phyloP scores from a whole-genome alignment of 2,797 vertebrate species.

The Taenioides sp. region DNA sequence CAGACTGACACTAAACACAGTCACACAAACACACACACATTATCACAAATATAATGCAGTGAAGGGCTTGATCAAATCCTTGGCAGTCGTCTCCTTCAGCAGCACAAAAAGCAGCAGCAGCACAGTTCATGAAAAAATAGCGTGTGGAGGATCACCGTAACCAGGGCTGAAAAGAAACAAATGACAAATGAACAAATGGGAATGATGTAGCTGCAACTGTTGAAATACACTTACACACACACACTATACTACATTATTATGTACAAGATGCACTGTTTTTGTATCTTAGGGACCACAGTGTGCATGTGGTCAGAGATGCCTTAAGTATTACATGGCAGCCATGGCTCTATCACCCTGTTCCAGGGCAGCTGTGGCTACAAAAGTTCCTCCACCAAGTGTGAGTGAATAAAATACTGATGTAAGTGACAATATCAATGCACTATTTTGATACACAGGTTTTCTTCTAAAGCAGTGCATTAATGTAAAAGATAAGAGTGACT shows the following conservation, averaged over 20 bases:
- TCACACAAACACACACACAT: conserved; percentile 33
- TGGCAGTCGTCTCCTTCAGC: conserved; percentile 64
- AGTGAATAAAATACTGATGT: background rate
- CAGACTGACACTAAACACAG: conserved; percentile 4
- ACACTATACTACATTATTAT: background rate
- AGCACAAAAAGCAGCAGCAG: conserved; percentile 64
- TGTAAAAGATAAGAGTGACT: too few relatives aligned
- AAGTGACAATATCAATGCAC: background rate
- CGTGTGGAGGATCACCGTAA: conserved; percentile 66
- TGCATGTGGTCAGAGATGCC: background rate
- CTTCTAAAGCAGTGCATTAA: too few relatives aligned
- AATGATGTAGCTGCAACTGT: background rate
- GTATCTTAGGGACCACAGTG: background rate
- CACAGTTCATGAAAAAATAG: conserved; percentile 45
- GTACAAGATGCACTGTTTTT: background rate
- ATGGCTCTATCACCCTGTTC: background rate
- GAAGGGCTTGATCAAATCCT: conserved; percentile 53
- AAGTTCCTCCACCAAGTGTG: background rate
- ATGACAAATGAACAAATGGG: background rate
- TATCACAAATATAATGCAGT: conserved; percentile 45
- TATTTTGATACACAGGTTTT: too few relatives aligned
- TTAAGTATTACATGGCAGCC: background rate
- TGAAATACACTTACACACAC: background rate
- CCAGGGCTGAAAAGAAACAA: conserved; percentile 71
- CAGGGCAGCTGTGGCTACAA: background rate